Base-by-base conservation (phyloP, 2,113 vertebrate species). In the Nerophis lumbriciformis region DNA sequence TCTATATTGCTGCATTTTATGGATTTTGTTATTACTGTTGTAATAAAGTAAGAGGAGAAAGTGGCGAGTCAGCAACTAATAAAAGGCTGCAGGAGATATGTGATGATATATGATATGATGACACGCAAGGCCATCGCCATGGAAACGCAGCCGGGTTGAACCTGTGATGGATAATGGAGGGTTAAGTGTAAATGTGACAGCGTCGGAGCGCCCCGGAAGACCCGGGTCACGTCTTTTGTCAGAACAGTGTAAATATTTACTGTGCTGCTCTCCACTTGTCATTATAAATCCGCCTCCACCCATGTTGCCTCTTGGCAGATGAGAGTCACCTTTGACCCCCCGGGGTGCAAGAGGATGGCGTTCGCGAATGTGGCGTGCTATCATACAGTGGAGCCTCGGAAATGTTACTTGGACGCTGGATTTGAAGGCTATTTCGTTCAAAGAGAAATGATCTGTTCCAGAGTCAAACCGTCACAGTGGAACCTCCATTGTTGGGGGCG, bases 181-280 rank as follows among this genome's bases (percentile, higher is more conserved):
- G 55, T 57, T 57, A 57, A 57, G 55, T 44, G 55, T 57, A 57
- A 57, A 57, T 85, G 69, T 63, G 59, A 54, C 75, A 66, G 63
- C 48, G 66, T 71, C 71, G 52, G 56, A 63, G 15, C 82, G 59
- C 72, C 77, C 69, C 74, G 21, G 28, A 60, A 73, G 78, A 84
- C 78, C 73, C 62, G 4, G 36, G 72, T 69, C 83, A 78, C 77
- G 77, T 82, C 82, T 82, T 85, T 83, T 82, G 84, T 85, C 73
- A 77, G 77, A 82, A 69, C 72, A 75, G 77, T 82, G 84, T 85
- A 82, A 86, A 87, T 87, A 87, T 89, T 89, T 85, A 84, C 82
- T 78, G 82, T 66, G 55, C 76, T 83, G 65, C 74, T 78, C 68
- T 68, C 76, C 44, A 75, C 78, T 85, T 63, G 78, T 85, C 77